Conservation (phyloP, 2,113 vertebrate species). For the Emberiza fucata region DNA sequence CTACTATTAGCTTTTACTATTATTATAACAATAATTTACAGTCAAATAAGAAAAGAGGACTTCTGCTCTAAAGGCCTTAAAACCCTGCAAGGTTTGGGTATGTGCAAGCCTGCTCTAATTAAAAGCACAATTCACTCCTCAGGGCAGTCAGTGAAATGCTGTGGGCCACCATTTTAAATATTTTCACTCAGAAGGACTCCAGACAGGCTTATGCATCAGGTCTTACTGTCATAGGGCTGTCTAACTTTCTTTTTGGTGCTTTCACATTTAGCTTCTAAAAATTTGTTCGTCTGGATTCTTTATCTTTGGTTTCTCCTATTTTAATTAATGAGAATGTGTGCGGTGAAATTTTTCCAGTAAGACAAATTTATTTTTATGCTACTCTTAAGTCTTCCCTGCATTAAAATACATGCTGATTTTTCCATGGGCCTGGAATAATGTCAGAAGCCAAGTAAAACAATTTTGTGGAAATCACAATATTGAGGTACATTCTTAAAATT, state of each 20-base stretch:
- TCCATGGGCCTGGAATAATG: neutral
- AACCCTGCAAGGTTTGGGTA: neutral
- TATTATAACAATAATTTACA: neutral
- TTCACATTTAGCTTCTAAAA: neutral
- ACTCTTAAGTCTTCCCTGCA: neutral
- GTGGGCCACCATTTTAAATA: neutral
- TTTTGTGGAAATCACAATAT: neutral
- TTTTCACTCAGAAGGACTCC: constrained; percentile 1
- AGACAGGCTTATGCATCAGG: neutral
- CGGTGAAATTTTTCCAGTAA: neutral
- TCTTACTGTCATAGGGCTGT: neutral
- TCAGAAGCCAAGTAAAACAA: neutral
- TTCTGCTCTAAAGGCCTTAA: neutral
- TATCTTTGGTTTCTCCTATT: neutral
- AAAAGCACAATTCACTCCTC: neutral
- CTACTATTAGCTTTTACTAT: neutral
- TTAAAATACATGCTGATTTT: neutral
- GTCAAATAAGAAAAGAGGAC: neutral
- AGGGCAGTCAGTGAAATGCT: neutral
- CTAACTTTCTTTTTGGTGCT: neutral
- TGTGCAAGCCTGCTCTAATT: neutral
- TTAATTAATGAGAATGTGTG: neutral
- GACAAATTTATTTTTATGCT: neutral
- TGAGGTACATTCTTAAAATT: neutral
- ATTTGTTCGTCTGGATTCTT: neutral